Conservation (phyloP, 1,140 invertebrate genomes). For the Tigriopus japonicus region DNA sequence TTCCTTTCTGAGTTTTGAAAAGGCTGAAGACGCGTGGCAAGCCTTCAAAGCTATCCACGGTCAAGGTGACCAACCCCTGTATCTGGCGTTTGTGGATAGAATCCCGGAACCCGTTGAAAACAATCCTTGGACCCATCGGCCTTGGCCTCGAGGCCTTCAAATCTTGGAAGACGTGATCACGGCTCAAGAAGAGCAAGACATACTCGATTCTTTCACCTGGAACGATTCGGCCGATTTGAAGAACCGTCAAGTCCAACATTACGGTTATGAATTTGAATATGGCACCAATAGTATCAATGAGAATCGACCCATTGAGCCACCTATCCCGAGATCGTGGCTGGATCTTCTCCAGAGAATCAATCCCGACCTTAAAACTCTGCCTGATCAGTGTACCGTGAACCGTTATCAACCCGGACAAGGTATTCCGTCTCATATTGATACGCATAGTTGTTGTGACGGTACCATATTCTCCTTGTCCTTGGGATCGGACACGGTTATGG, state of each 20-base stretch:
- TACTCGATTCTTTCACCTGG: conserved; percentile 43
- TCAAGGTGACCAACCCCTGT: too few species aligned
- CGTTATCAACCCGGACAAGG: conserved; percentile 80
- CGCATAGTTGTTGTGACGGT: conserved; percentile 75
- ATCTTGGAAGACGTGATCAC: conserved; percentile 53
- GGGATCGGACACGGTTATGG: conserved; percentile 68
- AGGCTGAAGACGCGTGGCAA: too few species aligned
- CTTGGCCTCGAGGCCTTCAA: conserved; percentile 45
- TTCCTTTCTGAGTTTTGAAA: too few species aligned
- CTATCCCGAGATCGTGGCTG: conserved; percentile 43
- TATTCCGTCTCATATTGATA: conserved; percentile 88
- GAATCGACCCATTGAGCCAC: conserved; percentile 46
- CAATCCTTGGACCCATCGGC: too few species aligned
- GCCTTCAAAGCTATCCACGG: too few species aligned
- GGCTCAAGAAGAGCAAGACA: conserved; percentile 42
- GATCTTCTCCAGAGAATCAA: conserved; percentile 37
- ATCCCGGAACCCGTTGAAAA: too few species aligned
- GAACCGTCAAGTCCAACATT: conserved; percentile 73
- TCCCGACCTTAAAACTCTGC: conserved; percentile 29
- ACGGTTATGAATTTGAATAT: conserved; percentile 83
- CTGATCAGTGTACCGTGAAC: conserved; percentile 86
- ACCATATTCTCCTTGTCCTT: conserved; percentile 71
- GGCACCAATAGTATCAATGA: conserved; percentile 65
- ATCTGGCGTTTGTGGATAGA: too few species aligned
- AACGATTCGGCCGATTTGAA: conserved; percentile 37